phyloP scores from a whole-genome alignment of 2,797 vertebrate genomes.

The Coranthus polyacanthus region DNA sequence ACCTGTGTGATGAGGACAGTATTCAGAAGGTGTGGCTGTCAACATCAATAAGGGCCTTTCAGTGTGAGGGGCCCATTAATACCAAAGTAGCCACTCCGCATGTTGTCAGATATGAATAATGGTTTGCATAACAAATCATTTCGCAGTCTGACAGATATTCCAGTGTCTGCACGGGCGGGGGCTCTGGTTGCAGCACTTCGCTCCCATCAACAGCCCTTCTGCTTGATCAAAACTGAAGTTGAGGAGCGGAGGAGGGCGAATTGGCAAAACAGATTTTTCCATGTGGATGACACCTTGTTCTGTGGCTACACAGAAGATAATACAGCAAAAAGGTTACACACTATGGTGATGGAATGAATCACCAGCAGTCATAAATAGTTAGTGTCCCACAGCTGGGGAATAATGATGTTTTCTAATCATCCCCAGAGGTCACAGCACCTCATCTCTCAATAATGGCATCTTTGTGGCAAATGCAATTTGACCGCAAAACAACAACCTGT shows the following conservation, averaged over 20 bases:
- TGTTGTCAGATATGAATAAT: constrained; percentile 83
- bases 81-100: constrained; percentile 79
- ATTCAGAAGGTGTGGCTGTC: constrained; percentile 81
- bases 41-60: constrained; percentile 81
- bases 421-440: constrained; percentile 60
- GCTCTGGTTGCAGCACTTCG: constrained; percentile 59
- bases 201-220: constrained; percentile 54
- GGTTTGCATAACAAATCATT: constrained; percentile 84
- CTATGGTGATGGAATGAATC: constrained; percentile 50
- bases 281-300: constrained; percentile 64
- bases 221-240: constrained; percentile 77
- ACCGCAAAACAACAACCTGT: constrained; percentile 63
- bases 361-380: constrained; percentile 69
- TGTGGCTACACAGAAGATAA: constrained; percentile 41
- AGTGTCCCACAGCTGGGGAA: constrained; percentile 61
- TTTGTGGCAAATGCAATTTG: constrained; percentile 69
- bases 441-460: constrained; percentile 60
- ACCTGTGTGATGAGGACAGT: constrained; percentile 59
- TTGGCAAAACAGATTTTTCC: constrained; percentile 66
- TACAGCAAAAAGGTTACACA: constrained; percentile 53
- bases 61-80: constrained; percentile 80
- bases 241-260: constrained; percentile 42
- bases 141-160: constrained; percentile 73
- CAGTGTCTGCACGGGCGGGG: constrained; percentile 32
- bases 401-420: constrained; percentile 73